Evolutionary conservation across 2,113 vertebrate genomes (phyloP), one percentile per base, ranked within the genome.

Genomic region (Drymodes brunneopygia): DNA sequence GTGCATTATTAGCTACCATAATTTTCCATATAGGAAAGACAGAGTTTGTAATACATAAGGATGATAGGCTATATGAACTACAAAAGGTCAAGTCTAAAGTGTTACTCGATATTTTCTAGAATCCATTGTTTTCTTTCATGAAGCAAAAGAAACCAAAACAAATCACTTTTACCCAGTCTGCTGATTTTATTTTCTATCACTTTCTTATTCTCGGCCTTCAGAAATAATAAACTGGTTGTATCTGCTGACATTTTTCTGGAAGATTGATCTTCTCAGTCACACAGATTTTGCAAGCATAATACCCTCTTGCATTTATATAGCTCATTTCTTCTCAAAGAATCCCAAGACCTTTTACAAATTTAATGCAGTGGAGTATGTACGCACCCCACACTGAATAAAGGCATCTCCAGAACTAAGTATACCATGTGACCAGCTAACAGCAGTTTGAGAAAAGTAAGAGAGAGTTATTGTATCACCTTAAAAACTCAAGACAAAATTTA

Each of bases 171-270:
- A 92, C 80, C 47, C 70, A 95, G 73, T 91, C 78, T 82, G 47
- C 70, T 82, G 86, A 91, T 82, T 92, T 96, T 87, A 94, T 96
- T 97, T 93, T 86, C 88, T 88, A 83, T 69, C 53, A 20, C 23
- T 71, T 95, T 90, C 88, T 81, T 90, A 92, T 74, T 91, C 86
- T 88, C 1, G 0, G 48, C 65, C 79, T 94, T 73, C 75, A 87
- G 78, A 96, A 96, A 85, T 84, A 96, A 96, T 92, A 92, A 96
- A 93, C 50, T 89, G 69, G 72, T 74, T 94, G 66, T 75, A 95
- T 88, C 78, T 94, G 66, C 85, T 84, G 95, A 96, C 87, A 94
- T 92, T 94, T 90, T 96, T 91, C 95, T 91, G 90, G 69, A 90
- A 97, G 90, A 92, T 28, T 87, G 83, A 97, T 96, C 78, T 89